Base-by-base conservation (phyloP, 2,888 invertebrate species). In the Cerastis leucographa region DNA sequence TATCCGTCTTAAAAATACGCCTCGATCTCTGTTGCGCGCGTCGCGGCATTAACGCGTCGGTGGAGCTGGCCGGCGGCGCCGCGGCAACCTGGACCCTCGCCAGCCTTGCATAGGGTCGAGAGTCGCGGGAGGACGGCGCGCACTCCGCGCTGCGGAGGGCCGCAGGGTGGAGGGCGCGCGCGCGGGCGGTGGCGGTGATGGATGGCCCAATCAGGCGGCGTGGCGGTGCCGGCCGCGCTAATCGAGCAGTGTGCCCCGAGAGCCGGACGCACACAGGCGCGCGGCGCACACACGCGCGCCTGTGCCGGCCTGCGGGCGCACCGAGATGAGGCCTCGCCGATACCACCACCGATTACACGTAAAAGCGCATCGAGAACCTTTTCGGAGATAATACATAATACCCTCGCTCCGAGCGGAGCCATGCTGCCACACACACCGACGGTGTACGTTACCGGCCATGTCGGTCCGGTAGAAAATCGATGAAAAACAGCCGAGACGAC, bases 131-230 rank as follows among this genome's bases (percentile, higher is more conserved):
- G 77, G 84, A 76, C 82, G 87, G 75, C 83, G 89, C 87, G 88
- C 88, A 88, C 89, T 88, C 90, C 90, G 88, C 89, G 90, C 89
- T 88, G 90, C 89, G 90, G 92, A 90, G 93, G 93, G 94, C 89
- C 90, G 85, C 92, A 89, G 94, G 94, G 94, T 91, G 94, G 94
- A 93, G 94, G 95, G 93, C 90, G 92, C 86, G 90, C 89, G 89
- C 92, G 92, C 92, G 93, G 93, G 93, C 89, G 90, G 90, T 87
- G 89, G 89, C 87, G 88, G 93, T 96, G 97, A 97, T 97, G 97
- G 97, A 97, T 97, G 97, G 97, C 96, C 97, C 95, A 96, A 96
- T 96, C 96, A 95, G 95, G 95, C 96, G 94, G 95, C 95, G 94
- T 92, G 95, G 94, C 94, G 94, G 95, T 93, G 92, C 94, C 93